Conservation (phyloP, 2,888 invertebrate genomes). For the Itoplectis maculator region DNA sequence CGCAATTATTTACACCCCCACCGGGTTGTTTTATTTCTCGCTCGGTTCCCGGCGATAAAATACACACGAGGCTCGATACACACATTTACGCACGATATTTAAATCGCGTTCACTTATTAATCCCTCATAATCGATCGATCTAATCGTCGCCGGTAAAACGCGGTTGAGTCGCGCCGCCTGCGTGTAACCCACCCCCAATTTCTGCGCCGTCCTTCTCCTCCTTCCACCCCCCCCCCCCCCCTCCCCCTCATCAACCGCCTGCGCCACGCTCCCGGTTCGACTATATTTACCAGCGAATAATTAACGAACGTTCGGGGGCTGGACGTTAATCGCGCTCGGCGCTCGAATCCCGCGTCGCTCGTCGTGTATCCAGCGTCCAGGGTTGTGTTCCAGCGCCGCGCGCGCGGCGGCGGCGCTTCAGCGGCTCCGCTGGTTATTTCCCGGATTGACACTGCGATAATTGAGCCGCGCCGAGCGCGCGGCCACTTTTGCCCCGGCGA, state of each 20-base stretch:
- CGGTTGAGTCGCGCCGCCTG: constrained; percentile 17
- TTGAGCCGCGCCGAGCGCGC: constrained; percentile 51
- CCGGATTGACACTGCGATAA: constrained; percentile 65
- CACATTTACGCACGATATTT: constrained; percentile 37
- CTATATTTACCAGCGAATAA: constrained; percentile 77
- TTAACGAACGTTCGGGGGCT: constrained; percentile 72
- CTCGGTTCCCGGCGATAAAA: not conserved
- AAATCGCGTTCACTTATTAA: constrained; percentile 56
- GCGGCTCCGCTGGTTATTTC: constrained; percentile 61
- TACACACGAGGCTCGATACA: not conserved
- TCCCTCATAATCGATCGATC: constrained; percentile 67
- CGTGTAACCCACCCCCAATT: too few relatives aligned
- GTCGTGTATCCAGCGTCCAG: constrained; percentile 3
- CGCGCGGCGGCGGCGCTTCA: constrained; percentile 42
- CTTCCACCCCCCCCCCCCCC: not conserved
- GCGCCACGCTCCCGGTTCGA: constrained; percentile 41
- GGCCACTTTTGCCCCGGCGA: constrained; percentile 39
- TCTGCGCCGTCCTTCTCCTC: too few relatives aligned
- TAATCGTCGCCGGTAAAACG: constrained; percentile 62
- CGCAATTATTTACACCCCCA: constrained; percentile 43
- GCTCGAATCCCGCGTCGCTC: not conserved
- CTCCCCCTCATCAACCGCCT: too few relatives aligned
- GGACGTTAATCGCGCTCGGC: constrained; percentile 72
- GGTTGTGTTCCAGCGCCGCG: constrained; percentile 36
- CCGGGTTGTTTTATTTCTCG: constrained; percentile 40